Conservation (phyloP, 2,113 vertebrate species). For the Hemiprocne comata region DNA sequence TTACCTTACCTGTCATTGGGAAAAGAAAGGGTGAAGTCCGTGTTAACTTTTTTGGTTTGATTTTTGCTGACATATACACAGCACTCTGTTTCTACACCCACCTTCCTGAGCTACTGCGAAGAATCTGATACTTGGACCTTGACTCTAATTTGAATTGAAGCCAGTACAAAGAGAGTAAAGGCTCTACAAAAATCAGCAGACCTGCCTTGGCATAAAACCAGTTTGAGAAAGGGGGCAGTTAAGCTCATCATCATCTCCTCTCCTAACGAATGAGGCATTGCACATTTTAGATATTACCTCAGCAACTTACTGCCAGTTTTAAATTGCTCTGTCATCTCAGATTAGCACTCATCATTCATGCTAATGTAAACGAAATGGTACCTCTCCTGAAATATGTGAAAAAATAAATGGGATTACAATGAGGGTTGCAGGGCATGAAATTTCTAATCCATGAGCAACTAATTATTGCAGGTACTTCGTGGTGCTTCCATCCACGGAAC, state of each 20-base stretch:
- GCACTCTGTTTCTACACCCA: neutral
- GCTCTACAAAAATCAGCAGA: neutral
- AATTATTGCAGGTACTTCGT: neutral
- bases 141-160: conserved; percentile 12
- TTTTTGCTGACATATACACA: neutral
- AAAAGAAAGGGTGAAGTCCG: neutral
- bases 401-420: conserved; percentile 41
- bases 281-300: conserved; percentile 24
- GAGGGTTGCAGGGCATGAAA: neutral
- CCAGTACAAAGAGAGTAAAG: neutral
- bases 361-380: conserved; percentile 32
- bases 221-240: neutral
- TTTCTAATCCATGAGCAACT: neutral
- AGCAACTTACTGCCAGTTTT: conserved; percentile 19
- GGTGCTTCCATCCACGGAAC: neutral
- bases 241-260: neutral
- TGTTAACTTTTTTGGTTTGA: neutral
- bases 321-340: conserved; percentile 51
- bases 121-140: neutral
- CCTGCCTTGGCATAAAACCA: neutral
- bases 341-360: conserved; percentile 45
- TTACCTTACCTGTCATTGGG: neutral
- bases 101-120: neutral
- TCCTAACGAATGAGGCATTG: conserved; percentile 1
- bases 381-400: conserved; percentile 24